These are phyloP conservation scores for Cremastobaeus sp. DNA, from an alignment of 2,888 invertebrate genomes.

Conservation along the genomic window DNA sequence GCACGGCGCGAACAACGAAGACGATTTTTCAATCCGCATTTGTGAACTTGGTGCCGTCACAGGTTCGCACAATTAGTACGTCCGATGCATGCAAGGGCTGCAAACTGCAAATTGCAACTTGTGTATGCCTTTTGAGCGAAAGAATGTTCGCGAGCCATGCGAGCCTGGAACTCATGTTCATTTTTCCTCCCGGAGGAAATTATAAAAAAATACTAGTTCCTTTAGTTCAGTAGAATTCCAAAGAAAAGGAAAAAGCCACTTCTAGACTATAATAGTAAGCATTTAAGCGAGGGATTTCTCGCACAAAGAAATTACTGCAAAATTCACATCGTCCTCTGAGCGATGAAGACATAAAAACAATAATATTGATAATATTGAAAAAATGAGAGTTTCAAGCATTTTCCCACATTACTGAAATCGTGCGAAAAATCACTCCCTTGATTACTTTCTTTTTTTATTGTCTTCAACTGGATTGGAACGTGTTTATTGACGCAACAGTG, in stretches of 20 bases:
- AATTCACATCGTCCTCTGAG: too few relatives aligned
- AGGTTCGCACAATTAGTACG: conserved; percentile 50
- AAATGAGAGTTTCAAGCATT: conserved; percentile 14
- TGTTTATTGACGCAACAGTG: conserved; percentile 33
- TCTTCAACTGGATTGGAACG: conserved; percentile 11
- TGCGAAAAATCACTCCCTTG: conserved; percentile 20
- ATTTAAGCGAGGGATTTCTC: too few relatives aligned
- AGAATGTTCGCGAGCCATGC: conserved; percentile 29
- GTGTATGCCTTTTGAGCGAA: conserved; percentile 24
- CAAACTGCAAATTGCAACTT: conserved; percentile 42
- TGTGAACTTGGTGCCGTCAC: conserved; percentile 23
- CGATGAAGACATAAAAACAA: too few relatives aligned
- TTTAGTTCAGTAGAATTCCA: too few relatives aligned
- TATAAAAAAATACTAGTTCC: neutral
- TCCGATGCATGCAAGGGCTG: conserved; percentile 38
- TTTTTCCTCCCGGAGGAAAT: conserved; percentile 9
- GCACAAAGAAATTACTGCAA: too few relatives aligned
- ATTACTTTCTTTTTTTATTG: conserved; percentile 38
- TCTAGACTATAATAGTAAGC: too few relatives aligned
- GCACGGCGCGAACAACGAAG: conserved; percentile 29
- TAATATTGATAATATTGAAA: neutral
- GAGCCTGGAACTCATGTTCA: conserved; percentile 20
- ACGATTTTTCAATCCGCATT: conserved; percentile 33
- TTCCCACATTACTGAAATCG: conserved; percentile 25
- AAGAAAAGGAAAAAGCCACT: too few relatives aligned